Evolutionary conservation across 2,888 invertebrate genomes (phyloP), one percentile per base, ranked within the genome.

Genomic region (Xylota sylvarum): DNA sequence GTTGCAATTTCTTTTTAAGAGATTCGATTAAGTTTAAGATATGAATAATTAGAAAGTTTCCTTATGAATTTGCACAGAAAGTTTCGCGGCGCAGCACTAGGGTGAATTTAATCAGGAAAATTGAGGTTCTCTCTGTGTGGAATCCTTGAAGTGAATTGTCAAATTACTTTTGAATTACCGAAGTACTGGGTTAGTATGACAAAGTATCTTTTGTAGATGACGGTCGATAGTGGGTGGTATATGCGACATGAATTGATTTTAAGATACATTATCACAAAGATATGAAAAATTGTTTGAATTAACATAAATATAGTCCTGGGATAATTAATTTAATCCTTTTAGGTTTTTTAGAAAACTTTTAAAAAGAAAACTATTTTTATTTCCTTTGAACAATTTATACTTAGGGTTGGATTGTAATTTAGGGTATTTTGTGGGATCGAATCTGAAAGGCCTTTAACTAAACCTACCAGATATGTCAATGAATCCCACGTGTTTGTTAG

Each of bases 1-100:
- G 40, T 32, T 82, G 73, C 69, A 69, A 69, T 82, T 82, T 69
- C 62, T 77, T 82, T 86, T 82, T 73, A 86, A 81, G 76, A 78
- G 82, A 86, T 86, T 77, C 86, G 86, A 82, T 86, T 82, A 73
- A 82, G 69, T 78, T 82, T 78, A 69, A 78, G 86, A 73, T 82
- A 82, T 86, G 86, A 81, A 86, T 86, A 86, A 86, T 86, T 72
- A 82, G 69, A 86, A 82, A 86, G 82, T 82, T 86, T 86, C 46
- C 77, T 81, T 86, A 72, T 86, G 86, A 82, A 86, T 86, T 60
- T 73, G 62, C 67, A 77, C 40, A 65, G 58, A 19, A 77, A 70
- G 35, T 77, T 70, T 19, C 27, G 56, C 37, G 43, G 69, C 37
- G 65, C 48, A 50, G 46, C 40, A 50, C 10, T 19, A 55, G 48